A percentile compares a stretch with the other conserved stretches of the same genome.
Conservation (phyloP, 2,113 vertebrate species). For the Salvelinus alpinus region DNA sequence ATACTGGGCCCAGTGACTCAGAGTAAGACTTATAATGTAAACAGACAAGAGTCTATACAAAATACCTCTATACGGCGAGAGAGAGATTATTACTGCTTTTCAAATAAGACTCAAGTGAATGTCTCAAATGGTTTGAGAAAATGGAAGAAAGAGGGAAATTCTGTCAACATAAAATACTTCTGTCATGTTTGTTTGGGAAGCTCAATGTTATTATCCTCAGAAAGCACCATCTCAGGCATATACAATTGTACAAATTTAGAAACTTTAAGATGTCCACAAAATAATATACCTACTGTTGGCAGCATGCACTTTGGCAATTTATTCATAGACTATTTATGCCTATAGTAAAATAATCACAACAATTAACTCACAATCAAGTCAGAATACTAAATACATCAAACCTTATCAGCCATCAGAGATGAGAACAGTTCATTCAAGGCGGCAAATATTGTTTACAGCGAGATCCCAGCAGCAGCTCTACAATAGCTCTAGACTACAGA, state of each 20-base stretch:
- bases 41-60: neutral
- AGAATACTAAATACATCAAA: slow-evolving; percentile 16
- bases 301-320: neutral
- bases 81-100: neutral
- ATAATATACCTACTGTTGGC: slow-evolving; percentile 12
- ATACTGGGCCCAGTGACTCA: too few relatives aligned
- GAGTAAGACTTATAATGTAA: neutral
- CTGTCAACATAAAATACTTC: neutral
- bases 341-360: slow-evolving; percentile 15
- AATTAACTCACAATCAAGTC: slow-evolving; percentile 13
- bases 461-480: slow-evolving; percentile 15
- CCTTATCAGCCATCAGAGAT: neutral
- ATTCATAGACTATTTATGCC: slow-evolving; percentile 1
- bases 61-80: neutral
- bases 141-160: too few relatives aligned
- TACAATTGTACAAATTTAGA: slow-evolving; percentile 16
- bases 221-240: neutral
- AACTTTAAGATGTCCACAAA: slow-evolving; percentile 23
- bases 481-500: neutral
- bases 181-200: neutral
- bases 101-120: slow-evolving; percentile 7
- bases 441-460: neutral
- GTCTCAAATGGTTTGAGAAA: neutral
- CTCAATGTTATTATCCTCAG: neutral
- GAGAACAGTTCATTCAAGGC: slow-evolving; percentile 16